Evolutionary conservation across 2,113 vertebrate species (phyloP).

Genomic region (Pungitius pungitius): DNA sequence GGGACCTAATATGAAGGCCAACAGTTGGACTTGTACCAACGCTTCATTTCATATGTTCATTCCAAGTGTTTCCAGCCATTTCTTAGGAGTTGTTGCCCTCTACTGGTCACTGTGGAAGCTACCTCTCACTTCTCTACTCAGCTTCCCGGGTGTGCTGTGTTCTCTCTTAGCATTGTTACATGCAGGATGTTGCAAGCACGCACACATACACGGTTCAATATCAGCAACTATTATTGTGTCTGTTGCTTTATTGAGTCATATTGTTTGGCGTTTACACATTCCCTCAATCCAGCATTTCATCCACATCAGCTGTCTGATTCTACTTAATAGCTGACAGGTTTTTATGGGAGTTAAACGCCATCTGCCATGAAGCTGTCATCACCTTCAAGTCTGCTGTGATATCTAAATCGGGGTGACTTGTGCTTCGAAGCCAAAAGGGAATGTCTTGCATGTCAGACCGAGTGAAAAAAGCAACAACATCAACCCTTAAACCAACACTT

Average conservation of each 20-base stretch:
- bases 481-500: not conserved
- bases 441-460: slow-evolving; percentile 21
- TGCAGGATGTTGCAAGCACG: not conserved
- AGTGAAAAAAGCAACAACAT: not conserved
- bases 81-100: slow-evolving; percentile 74
- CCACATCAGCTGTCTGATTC: slow-evolving; percentile 53
- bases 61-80: slow-evolving; percentile 58
- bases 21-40: slow-evolving; percentile 58
- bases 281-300: slow-evolving; percentile 40
- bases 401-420: slow-evolving; percentile 55
- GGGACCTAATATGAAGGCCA: not conserved
- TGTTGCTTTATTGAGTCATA: slow-evolving; percentile 19
- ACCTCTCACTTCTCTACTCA: not conserved
- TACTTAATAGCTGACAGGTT: slow-evolving; percentile 43
- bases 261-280: slow-evolving; percentile 19
- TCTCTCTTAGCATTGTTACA: not conserved
- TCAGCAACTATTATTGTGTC: not conserved
- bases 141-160: not conserved
- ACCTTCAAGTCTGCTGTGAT: slow-evolving; percentile 41
- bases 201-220: not conserved
- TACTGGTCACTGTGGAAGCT: slow-evolving; percentile 67
- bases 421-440: slow-evolving; percentile 35
- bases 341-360: slow-evolving; percentile 51
- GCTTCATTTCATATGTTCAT: slow-evolving; percentile 29
- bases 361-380: slow-evolving; percentile 56